Evolutionary conservation across 2,797 vertebrate genomes (phyloP).

Genomic region (Neosilurus mollespiculum): DNA sequence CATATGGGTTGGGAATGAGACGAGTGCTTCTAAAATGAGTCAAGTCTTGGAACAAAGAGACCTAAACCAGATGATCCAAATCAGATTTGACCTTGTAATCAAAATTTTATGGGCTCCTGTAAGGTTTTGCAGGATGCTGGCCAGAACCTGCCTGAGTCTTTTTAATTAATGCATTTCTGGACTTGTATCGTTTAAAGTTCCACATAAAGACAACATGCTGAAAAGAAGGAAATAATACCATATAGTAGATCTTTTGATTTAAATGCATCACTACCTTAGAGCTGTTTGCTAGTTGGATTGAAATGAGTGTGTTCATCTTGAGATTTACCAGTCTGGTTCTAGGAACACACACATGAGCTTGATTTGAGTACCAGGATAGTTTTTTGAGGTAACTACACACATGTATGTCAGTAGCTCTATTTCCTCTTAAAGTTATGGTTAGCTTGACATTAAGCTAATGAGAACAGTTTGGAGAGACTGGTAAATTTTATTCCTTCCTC

Average conservation of each 20-base stretch:
- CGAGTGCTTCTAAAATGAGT: constrained; percentile 52
- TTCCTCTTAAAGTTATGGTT: background rate
- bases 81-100: constrained; percentile 54
- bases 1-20: constrained; percentile 46
- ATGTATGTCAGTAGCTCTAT: background rate
- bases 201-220: background rate
- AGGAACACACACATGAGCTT: background rate
- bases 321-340: background rate
- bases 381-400: background rate
- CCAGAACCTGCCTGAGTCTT: constrained; percentile 28
- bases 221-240: background rate
- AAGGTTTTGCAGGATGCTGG: constrained; percentile 42
- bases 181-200: constrained; percentile 6
- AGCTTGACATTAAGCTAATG: background rate
- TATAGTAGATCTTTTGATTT: constrained; percentile 32
- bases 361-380: background rate
- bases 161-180: constrained; percentile 39
- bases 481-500: background rate
- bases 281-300: background rate
- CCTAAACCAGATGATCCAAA: constrained; percentile 43
- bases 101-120: constrained; percentile 51
- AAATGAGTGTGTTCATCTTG: background rate
- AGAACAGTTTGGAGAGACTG: background rate
- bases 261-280: constrained; percentile 6
- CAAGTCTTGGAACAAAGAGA: constrained; percentile 48